Base-by-base conservation (phyloP, 2,888 invertebrate species). In the Andrena haemorrhoa region DNA sequence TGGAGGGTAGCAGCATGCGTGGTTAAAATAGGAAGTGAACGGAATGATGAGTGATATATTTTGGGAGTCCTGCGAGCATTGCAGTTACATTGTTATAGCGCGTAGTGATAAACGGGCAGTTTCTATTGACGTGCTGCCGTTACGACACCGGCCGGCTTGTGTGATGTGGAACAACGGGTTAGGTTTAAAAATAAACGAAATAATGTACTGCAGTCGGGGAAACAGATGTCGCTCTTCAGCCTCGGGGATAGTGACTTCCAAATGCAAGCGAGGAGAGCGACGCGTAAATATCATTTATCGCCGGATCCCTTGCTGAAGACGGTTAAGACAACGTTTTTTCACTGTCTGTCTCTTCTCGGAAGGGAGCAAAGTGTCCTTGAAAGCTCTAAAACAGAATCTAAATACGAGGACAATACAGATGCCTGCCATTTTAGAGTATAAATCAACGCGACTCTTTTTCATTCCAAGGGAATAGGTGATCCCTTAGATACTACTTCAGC, bases 231-330 rank as follows among this genome's bases (percentile, higher is more conserved):
- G 79, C 72, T 65, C 79, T 78, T 80, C 80, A 80, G 79, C 20
- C 79, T 20, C 61, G 72, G 61, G 79, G 79, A 80, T 80, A 80
- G 80, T 73, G 80, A 79, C 80, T 80, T 72, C 79, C 79, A 79
- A 80, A 79, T 73, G 80, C 79, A 61, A 63, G 53, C 79, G 80
- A 66, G 72, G 76, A 79, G 64, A 79, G 77, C 77, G 49, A 33
- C 69, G 79, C 79, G 79, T 79, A 80, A 80, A 80, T 80, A 80
- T 80, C 80, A 80, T 80, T 80, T 80, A 80, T 80, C 72, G 79
- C 73, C 31, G 66, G 65, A 61, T 61, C 66, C 71, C 73, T 80
- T 65, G 79, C 73, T 35, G 47, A 71, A 60, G 79, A 51, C 72
- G 20, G 61, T 60, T 73, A 61, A 73, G 33, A 49, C 61, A 41